These are phyloP conservation scores for Drosophila subobscura DNA, from an alignment of 1,140 invertebrate genomes.

Conservation along the genomic window DNA sequence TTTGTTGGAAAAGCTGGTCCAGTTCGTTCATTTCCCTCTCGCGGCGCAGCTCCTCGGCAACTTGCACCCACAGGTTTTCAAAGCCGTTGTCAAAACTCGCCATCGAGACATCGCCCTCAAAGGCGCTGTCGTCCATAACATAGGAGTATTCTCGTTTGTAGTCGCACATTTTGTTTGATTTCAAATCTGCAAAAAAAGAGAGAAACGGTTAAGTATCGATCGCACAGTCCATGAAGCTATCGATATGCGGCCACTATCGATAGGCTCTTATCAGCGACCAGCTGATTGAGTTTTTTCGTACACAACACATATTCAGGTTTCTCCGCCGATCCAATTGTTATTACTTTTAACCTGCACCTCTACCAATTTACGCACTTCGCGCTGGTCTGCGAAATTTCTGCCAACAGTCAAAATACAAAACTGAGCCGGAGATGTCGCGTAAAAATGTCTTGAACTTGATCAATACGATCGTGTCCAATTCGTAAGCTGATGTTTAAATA, in stretches of 20 bases:
- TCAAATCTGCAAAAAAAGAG: conserved; percentile 20
- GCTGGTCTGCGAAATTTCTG: no score
- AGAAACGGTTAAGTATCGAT: conserved; percentile 17
- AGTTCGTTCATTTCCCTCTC: conserved; percentile 58
- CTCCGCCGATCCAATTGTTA: no score
- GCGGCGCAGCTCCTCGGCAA: conserved; percentile 56
- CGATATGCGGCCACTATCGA: conserved; percentile 21
- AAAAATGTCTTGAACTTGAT: conserved; percentile 76
- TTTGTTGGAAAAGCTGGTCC: conserved; percentile 56
- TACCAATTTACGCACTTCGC: no score
- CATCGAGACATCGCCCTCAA: conserved; percentile 49
- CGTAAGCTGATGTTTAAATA: conserved; percentile 47
- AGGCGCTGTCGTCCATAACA: conserved; percentile 56
- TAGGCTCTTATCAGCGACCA: conserved; percentile 45
- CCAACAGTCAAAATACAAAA: no score
- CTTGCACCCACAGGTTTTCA: conserved; percentile 65
- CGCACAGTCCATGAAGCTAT: not conserved
- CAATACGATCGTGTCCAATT: conserved; percentile 67
- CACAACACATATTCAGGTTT: not conserved
- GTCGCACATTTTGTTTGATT: conserved; percentile 58
- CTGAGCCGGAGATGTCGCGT: conserved; percentile 59
- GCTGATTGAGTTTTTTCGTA: conserved; percentile 17
- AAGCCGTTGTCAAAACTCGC: conserved; percentile 47
- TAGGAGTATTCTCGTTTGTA: conserved; percentile 68
- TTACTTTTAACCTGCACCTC: no score